Evolutionary conservation across 2,888 invertebrate genomes (phyloP).

Genomic region (Erebia ligea): DNA sequence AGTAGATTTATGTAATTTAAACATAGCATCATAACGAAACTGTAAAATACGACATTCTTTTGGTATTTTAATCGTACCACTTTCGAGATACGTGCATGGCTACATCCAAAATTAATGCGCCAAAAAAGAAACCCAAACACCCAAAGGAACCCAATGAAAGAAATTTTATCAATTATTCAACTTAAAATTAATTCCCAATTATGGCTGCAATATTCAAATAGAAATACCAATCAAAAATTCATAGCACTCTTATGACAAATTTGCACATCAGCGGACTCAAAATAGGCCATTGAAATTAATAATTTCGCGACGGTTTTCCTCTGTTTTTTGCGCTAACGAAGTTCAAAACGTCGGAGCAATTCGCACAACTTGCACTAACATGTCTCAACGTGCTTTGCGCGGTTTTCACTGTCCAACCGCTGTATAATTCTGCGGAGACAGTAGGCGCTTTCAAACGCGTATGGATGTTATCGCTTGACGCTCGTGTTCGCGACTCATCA

Average conservation of each 20-base stretch:
- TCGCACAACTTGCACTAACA: conserved; percentile 2
- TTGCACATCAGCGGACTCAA: neutral
- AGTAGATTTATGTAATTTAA: too few species aligned
- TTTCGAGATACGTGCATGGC: too few species aligned
- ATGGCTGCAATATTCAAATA: neutral
- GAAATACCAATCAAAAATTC: neutral
- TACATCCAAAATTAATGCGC: too few species aligned
- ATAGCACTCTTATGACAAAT: neutral
- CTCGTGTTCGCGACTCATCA: neutral
- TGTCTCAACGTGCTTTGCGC: conserved; percentile 10
- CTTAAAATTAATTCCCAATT: neutral
- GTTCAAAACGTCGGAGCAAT: neutral
- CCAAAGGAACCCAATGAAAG: too few species aligned
- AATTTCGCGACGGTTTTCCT: neutral
- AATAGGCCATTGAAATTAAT: neutral
- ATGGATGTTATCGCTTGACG: conserved; percentile 3
- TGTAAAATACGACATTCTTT: too few species aligned
- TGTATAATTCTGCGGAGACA: neutral
- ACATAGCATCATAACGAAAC: too few species aligned
- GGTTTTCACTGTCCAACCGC: neutral
- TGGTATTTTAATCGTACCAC: too few species aligned
- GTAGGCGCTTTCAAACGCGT: conserved; percentile 6
- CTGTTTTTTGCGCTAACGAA: neutral
- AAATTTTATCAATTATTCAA: neutral
- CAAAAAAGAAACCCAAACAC: too few species aligned